Base-by-base conservation (phyloP, 2,797 vertebrate genomes). In the Moxostoma hubbsi region DNA sequence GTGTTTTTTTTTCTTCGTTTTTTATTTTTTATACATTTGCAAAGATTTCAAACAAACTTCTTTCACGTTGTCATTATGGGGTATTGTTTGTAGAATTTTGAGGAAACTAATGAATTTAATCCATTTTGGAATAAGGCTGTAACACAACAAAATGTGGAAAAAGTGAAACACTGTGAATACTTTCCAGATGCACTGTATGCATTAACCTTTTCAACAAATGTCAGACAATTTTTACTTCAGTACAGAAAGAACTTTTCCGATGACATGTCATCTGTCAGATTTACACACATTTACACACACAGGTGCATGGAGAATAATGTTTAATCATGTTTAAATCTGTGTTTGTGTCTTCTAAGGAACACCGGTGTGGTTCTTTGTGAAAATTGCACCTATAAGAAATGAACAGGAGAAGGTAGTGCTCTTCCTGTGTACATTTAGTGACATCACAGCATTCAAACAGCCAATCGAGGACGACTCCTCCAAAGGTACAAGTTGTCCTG, bases 371-470 rank as follows among this genome's bases (percentile, higher is more conserved):
- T 96, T 97, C 91, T 97, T 96, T 88, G 94, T 97, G 88, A 96
- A 96, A 92, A 96, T 96, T 55, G 96, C 96, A 86, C 96, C 96
- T 1, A 96, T 96, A 89, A 94, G 94, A 84, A 97, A 97, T 1
- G 96, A 97, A 84, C 96, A 96, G 87, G 96, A 96, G 84, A 96
- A 96, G 90, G 96, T 96, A 81, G 96, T 97, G 85, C 93, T 97
- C 81, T 96, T 96, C 90, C 94, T 97, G 86, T 96, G 95, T 90
- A 96, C 95, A 67, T 97, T 97, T 90, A 96, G 94, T 85, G 96
- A 97, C 88, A 97, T 97, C 90, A 97, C 96, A 0, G 95, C 96
- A 81, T 97, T 97, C 88, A 97, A 97, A 84, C 96, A 97, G 90
- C 96, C 96, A 13, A 97, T 96, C 53, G 95, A 96, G 86, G 96